A percentile compares a stretch with the other conserved stretches of the same genome.
phyloP scores from a whole-genome alignment of 2,797 vertebrate species.

The Trichosurus vulpecula region DNA sequence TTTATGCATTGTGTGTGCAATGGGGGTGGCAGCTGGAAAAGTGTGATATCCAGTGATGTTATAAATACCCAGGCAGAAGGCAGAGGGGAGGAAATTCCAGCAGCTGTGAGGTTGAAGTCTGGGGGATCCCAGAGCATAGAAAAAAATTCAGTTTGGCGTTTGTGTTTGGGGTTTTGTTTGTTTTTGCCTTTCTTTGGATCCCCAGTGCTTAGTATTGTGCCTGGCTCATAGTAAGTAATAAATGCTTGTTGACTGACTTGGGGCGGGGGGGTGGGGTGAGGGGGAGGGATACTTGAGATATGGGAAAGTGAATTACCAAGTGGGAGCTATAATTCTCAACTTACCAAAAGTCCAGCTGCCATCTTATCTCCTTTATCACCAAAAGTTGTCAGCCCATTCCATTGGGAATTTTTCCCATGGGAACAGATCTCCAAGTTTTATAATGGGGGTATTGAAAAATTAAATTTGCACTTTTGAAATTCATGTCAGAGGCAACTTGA shows the following conservation, averaged over 20 bases:
- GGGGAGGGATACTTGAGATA: neutral
- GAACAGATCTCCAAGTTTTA: neutral
- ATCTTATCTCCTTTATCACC: neutral
- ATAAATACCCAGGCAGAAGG: neutral
- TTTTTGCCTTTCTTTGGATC: neutral
- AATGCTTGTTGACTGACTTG: neutral
- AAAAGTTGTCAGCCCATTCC: neutral
- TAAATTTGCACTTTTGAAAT: neutral
- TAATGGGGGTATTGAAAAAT: neutral
- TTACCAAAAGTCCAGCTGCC: neutral
- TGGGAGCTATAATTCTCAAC: neutral
- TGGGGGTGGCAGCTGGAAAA: neutral
- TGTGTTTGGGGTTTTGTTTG: neutral
- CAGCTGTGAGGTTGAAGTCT: slow-evolving; percentile 37
- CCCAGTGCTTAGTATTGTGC: neutral
- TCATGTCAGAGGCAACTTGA: neutral
- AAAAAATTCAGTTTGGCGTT: neutral
- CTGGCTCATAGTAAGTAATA: neutral
- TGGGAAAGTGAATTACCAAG: neutral
- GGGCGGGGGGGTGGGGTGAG: no score
- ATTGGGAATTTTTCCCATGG: neutral
- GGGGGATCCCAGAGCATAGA: slow-evolving; percentile 29
- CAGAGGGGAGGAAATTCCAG: slow-evolving; percentile 42
- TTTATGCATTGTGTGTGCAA: neutral
- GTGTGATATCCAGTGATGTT: neutral